Evolutionary conservation across 2,113 vertebrate species (phyloP).

Genomic region (Mesocricetus auratus): DNA sequence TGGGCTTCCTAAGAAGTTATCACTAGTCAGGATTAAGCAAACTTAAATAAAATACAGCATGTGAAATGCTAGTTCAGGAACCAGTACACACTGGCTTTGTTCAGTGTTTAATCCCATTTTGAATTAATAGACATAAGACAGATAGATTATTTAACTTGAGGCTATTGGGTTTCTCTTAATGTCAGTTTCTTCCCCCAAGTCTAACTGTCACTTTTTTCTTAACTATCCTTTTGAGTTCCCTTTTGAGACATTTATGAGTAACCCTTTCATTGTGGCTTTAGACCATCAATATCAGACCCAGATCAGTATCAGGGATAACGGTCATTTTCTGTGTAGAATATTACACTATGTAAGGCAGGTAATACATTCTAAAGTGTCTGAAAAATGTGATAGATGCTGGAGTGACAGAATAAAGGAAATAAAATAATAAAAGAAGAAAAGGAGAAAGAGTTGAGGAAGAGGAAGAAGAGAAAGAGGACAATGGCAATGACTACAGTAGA

Average conservation of each 20-base stretch:
- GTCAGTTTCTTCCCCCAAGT: not conserved
- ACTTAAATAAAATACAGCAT: not conserved
- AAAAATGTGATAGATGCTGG: not conserved
- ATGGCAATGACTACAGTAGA: not conserved
- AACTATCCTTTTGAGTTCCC: not conserved
- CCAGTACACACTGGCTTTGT: no score
- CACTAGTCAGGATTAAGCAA: not conserved
- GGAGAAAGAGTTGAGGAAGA: not conserved
- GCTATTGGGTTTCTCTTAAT: not conserved
- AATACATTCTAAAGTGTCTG: not conserved
- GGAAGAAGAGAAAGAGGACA: not conserved
- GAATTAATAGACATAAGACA: not conserved
- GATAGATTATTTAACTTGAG: not conserved
- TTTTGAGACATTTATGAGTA: not conserved
- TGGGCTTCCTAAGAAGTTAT: not conserved
- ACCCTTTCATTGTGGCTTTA: not conserved
- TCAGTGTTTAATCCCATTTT: not conserved
- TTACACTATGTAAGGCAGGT: not conserved
- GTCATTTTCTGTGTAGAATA: no score
- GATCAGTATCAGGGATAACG: no score
- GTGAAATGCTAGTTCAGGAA: not conserved
- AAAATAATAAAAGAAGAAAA: no score
- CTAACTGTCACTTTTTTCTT: not conserved
- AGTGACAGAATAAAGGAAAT: not conserved
- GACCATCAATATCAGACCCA: not conserved